Evolutionary conservation across 2,797 vertebrate species (phyloP), one percentile per base, ranked within the genome.

Genomic region (Hybognathus amarus): DNA sequence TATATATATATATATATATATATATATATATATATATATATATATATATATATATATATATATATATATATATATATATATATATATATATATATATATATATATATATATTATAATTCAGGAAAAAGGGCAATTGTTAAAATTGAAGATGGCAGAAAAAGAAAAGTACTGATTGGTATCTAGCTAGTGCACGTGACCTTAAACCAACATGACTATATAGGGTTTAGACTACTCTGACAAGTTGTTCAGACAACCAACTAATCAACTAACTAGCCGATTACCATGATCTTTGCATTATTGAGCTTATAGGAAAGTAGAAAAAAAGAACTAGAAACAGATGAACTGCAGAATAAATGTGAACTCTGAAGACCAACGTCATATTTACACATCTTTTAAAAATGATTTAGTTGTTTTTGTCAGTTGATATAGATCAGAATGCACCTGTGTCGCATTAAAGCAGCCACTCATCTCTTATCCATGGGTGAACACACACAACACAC

Each of bases 381-480:
- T 36, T 64, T 38, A 30, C 0, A 13, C 24, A 36, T n/a, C 5
- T 17, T 69, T 27, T 61, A 45, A 33, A 47, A 40, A 80, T 5
- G 1, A 33, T 59, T 52, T 15, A 24, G 17, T 79, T 71, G 27
- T 38, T 79, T 80, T 80, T 69, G 70, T 71, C 45, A 83, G 66
- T 47, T 18, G 47, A 74, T 56, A 54, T 30, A 63, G 61, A 85
- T 80, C 67, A 78, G 52, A 85, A 69, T 77, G 52, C 82, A 87
- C 75, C 84, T 84, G 84, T 79, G 52, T 76, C 81, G 42, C 59
- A 87, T 83, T 69, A 24, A 77, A n/a, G 56, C 71, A 75, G 42
- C 33, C 71, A 66, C 59, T 54, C 33, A 67, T 71, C 52, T 18
- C 40, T 64, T 33, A 42, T 38, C 5, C 38, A 70, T 30, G 40